Percentiles rank a stretch among this genome's conserved stretches.
phyloP scores from a whole-genome alignment of 2,113 vertebrate genomes.

The Sula dactylatra region DNA sequence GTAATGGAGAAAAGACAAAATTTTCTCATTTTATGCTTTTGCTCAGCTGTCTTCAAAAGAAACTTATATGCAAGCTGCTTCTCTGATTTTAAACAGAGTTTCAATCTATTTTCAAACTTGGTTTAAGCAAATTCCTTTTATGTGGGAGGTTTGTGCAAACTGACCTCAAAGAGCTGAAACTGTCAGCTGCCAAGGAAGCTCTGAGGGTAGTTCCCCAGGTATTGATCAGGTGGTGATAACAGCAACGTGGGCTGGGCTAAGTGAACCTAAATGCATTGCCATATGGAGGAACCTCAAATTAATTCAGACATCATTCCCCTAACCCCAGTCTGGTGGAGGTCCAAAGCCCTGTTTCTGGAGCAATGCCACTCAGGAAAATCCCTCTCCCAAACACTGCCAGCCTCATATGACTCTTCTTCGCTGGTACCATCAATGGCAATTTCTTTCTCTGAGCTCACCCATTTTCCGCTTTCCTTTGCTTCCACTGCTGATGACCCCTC shows the following conservation, averaged over 20 bases:
- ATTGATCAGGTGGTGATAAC: not conserved
- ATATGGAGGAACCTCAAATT: not conserved
- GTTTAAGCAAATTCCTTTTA: not conserved
- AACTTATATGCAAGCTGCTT: not conserved
- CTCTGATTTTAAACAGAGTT: not conserved
- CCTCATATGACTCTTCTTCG: rapidly evolving
- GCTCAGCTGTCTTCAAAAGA: not conserved
- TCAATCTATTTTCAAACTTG: not conserved
- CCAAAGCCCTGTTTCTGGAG: not conserved
- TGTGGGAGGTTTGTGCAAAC: not conserved
- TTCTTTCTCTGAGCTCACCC: not conserved
- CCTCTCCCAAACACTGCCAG: not conserved
- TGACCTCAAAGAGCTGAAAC: not conserved
- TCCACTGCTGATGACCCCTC: not conserved
- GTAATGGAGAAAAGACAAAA: not conserved
- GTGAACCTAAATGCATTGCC: not conserved
- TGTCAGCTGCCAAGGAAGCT: not conserved
- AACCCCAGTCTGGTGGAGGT: not conserved
- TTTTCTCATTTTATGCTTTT: not conserved
- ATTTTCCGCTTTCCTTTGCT: not conserved
- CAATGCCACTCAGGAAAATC: not conserved
- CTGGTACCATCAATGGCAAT: not conserved
- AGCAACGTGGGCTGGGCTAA: not conserved
- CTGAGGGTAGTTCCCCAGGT: not conserved
- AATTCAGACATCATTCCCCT: not conserved